phyloP scores from a whole-genome alignment of 1,140 invertebrate genomes.

The Sitophilus oryzae region DNA sequence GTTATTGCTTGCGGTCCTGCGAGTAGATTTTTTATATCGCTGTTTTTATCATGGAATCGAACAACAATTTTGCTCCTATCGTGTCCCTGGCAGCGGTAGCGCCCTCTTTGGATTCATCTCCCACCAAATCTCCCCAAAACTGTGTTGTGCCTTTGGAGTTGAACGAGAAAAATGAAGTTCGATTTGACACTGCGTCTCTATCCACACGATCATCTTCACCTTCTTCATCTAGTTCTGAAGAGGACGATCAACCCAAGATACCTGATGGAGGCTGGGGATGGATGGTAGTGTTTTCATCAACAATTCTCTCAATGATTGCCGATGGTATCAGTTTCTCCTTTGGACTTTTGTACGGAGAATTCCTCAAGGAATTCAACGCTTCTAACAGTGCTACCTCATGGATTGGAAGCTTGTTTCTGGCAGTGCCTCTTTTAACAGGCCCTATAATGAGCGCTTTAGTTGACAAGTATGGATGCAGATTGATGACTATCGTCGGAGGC shows the following conservation, averaged over 20 bases:
- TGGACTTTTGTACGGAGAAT: slow-evolving; percentile 81
- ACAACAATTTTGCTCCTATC: slow-evolving; percentile 37
- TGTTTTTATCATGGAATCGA: neutral
- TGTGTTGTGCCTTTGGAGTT: slow-evolving; percentile 3
- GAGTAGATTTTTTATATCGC: neutral
- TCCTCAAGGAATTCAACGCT: slow-evolving; percentile 77
- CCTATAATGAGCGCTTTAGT: slow-evolving; percentile 81
- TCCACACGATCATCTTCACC: slow-evolving; percentile 15
- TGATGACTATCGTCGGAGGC: slow-evolving; percentile 75
- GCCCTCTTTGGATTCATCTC: slow-evolving; percentile 24
- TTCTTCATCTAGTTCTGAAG: slow-evolving; percentile 16
- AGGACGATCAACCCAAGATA: slow-evolving; percentile 47
- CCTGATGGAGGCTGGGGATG: slow-evolving; percentile 79
- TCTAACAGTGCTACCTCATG: slow-evolving; percentile 78
- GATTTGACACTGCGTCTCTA: slow-evolving; percentile 14
- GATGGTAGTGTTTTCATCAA: slow-evolving; percentile 79
- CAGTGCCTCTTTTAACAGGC: slow-evolving; percentile 80
- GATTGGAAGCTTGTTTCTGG: slow-evolving; percentile 83
- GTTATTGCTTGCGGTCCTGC: neutral
- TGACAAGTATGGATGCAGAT: slow-evolving; percentile 80
- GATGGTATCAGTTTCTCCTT: slow-evolving; percentile 93
- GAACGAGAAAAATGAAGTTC: slow-evolving; percentile 15
- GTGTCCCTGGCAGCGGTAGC: slow-evolving; percentile 41
- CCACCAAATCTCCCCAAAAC: slow-evolving; percentile 21
- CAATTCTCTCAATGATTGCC: slow-evolving; percentile 87